These are phyloP conservation scores for Regulus satrapa DNA, from an alignment of 2,113 vertebrate genomes.

Conservation along the genomic window DNA sequence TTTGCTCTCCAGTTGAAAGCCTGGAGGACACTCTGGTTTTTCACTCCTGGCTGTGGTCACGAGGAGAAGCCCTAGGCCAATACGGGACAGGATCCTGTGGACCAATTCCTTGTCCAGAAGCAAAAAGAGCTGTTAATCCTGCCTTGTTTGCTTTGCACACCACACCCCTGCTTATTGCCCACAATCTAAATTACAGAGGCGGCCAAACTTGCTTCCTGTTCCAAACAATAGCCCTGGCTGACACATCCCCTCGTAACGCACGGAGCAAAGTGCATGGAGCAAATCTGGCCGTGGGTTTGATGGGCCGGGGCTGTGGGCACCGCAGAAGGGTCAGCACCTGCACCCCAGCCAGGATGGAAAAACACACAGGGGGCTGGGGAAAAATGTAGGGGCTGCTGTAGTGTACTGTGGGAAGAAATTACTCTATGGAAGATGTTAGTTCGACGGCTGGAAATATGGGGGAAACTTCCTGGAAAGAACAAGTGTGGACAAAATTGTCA, in stretches of 20 bases:
- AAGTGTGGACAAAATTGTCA: background rate
- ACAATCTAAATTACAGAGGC: slow-evolving; percentile 54
- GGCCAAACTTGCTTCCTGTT: slow-evolving; percentile 52
- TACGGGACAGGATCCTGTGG: background rate
- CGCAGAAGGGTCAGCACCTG: background rate
- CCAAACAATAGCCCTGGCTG: slow-evolving; percentile 56
- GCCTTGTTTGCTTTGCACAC: slow-evolving; percentile 62
- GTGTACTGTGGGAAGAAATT: background rate
- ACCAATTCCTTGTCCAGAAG: background rate
- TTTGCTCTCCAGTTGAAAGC: background rate
- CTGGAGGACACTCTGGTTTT: background rate
- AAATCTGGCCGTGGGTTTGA: background rate
- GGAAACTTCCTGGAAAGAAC: background rate
- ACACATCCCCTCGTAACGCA: background rate
- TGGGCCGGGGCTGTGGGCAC: background rate
- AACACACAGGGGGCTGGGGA: background rate
- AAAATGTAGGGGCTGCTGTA: background rate
- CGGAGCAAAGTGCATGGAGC: background rate
- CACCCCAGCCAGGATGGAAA: background rate
- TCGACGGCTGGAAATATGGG: background rate
- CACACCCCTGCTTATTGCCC: slow-evolving; percentile 56
- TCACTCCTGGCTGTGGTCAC: background rate
- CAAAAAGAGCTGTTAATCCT: slow-evolving; percentile 48
- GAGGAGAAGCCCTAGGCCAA: background rate
- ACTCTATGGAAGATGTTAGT: background rate